These are phyloP conservation scores for Hippopotamus amphibius DNA, from an alignment of 2,113 vertebrate genomes.

Conservation along the genomic window DNA sequence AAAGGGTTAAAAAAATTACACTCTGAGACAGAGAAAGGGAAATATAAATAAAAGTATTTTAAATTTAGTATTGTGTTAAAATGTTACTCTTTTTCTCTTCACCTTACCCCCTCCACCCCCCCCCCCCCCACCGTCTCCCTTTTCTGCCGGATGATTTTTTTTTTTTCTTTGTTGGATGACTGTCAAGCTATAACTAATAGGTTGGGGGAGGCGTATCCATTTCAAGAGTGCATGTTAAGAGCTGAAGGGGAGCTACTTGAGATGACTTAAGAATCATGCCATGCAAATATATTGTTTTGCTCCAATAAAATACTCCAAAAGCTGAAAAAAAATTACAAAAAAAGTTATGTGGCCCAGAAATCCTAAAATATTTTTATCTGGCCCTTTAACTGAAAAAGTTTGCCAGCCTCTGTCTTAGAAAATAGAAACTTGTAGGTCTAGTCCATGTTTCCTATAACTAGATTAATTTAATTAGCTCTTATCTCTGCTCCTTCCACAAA, in stretches of 20 bases:
- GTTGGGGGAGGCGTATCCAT: conserved; percentile 67
- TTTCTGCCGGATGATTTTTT: conserved; percentile 84
- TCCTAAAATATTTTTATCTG: background rate
- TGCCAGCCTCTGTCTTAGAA: background rate
- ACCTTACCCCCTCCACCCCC: background rate
- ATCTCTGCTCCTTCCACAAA: background rate
- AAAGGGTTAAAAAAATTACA: background rate
- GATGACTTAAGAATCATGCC: conserved; percentile 71
- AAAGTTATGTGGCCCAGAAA: background rate
- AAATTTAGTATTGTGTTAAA: conserved; percentile 79
- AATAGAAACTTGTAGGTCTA: background rate
- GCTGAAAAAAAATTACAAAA: background rate
- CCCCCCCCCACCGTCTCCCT: background rate
- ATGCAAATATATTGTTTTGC: conserved; percentile 83
- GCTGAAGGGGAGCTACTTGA: conserved; percentile 76
- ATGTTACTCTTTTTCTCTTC: background rate
- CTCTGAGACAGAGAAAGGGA: conserved; percentile 55
- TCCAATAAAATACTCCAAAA: conserved; percentile 86
- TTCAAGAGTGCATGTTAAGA: conserved; percentile 82
- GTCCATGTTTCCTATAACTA: background rate
- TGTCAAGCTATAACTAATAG: conserved; percentile 77
- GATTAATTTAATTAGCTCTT: conserved; percentile 50
- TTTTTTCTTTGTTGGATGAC: conserved; percentile 82
- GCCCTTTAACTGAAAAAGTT: background rate
- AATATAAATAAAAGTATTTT: conserved; percentile 85